Percentiles rank a stretch among this genome's conserved stretches.
Conservation (phyloP, 2,888 invertebrate genomes). For the Pheosia tremula region DNA sequence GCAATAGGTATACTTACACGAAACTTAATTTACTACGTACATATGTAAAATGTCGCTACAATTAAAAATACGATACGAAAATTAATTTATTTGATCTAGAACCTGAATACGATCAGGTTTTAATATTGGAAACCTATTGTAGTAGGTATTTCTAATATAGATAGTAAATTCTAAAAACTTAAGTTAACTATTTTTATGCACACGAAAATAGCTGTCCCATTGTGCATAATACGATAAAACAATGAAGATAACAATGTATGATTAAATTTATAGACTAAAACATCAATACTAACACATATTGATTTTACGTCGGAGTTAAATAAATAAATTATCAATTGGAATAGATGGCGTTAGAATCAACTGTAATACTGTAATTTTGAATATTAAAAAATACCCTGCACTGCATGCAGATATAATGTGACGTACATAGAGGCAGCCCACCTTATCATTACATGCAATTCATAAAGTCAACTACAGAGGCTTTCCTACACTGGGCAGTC, state of each 20-base stretch:
- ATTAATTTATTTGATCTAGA: conserved; percentile 77
- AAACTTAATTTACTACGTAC: conserved; percentile 53
- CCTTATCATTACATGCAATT: no score
- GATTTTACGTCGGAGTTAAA: conserved; percentile 14
- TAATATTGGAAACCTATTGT: conserved; percentile 29
- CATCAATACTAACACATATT: conserved; percentile 10
- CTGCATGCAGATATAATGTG: no score
- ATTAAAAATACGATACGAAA: conserved; percentile 40
- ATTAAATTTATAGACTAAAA: conserved; percentile 16
- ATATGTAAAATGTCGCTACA: conserved; percentile 54
- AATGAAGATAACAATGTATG: conserved; percentile 23
- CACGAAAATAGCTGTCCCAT: conserved; percentile 25
- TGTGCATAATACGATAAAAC: conserved; percentile 23
- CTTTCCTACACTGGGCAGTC: no score
- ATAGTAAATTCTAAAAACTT: conserved; percentile 26
- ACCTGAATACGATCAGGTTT: conserved; percentile 44
- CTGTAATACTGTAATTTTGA: not conserved
- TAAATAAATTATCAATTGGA: conserved; percentile 9
- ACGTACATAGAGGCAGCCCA: no score
- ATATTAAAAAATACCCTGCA: not conserved
- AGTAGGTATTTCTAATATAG: conserved; percentile 21
- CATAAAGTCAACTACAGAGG: no score
- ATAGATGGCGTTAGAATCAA: conserved; percentile 11
- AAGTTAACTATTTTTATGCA: conserved; percentile 26
- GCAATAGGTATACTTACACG: conserved; percentile 29